Base-by-base conservation (phyloP, 2,888 invertebrate genomes). In the Noctua janthe region DNA sequence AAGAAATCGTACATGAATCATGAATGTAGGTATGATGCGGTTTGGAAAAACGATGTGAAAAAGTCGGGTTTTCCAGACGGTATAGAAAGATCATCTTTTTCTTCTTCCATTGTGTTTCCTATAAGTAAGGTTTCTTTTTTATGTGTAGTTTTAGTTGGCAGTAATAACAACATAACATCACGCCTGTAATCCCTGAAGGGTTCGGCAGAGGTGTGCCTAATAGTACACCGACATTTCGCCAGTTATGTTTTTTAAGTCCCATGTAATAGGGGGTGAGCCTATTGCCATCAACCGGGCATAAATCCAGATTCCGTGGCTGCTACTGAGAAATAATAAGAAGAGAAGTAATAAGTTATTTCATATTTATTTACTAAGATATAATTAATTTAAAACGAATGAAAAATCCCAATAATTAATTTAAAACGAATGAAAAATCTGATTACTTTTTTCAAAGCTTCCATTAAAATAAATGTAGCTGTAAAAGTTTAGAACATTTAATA, bases 1-100 rank as follows among this genome's bases (percentile, higher is more conserved):
- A 79, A 87, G 71, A 74, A 84, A 84, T 80, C 74, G 66, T 69
- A 74, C 62, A 83, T 86, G 78, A 87, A 81, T 80, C 80, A 86
- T 82, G 77, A 82, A 82, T 59, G 74, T 84, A 72, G 56, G 49
- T 79, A 70, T 59, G 71, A 78, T 70, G 75, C 62, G 51, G 73
- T 74, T 39, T n/a, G 39, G 70, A 76, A 81, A 77, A 81, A 81
- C 20, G 23, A 20, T 59, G 17, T 35, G 23, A 71, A 83, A 80
- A 74, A 39, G 73, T 74, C 15, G 56, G 35, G 2, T 51, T 82
- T 83, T 80, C 54, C 62, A 74, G 59, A 74, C 74, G 8, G 43
- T 71, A 62, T 62, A 23, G 47, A 74, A 54, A 47, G 23, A 69
- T 51, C 2, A 20, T 54, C 11, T 35, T 69, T 75, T 51, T 51